Evolutionary conservation across 2,888 invertebrate species (phyloP), one percentile per base, ranked within the genome.

Genomic region (Mythimna pallens): DNA sequence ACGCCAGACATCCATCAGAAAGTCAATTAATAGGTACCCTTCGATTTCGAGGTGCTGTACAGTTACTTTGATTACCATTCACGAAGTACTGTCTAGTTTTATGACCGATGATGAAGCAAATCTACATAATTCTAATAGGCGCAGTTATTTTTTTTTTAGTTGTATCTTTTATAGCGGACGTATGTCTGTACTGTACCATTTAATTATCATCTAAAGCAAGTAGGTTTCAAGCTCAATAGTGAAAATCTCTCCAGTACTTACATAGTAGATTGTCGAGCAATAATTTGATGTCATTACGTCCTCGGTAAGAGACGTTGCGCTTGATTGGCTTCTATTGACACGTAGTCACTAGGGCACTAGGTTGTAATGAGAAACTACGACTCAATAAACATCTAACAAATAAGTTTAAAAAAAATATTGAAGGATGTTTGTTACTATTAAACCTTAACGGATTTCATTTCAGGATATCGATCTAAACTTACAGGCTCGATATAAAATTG

Each of bases 281-380:
- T 63, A 65, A 78, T 85, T 86, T 86, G 77, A 82, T 82, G 76
- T 81, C 73, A 80, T 82, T 84, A 82, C 76, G 81, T 83, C 75
- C 76, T 82, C 78, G 59, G 80, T 81, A 83, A 80, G 71, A 73
- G 79, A 73, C 81, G 84, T 82, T 77, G 72, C 76, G 81, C 86
- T 85, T 89, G 83, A 87, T 87, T 88, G 86, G 84, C 81, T 88
- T 87, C 88, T 80, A 88, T 86, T 89, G 89, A 86, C 86, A 89
- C 82, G 81, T 82, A 82, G 83, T 83, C 84, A 88, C 82, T 87
- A 82, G 85, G 85, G 83, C 86, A 84, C 76, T 86, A 52, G 85
- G 78, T 80, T 83, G 79, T 72, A 76, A 77, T 70, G 76, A 69
- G 73, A 82, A 72, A 73, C 80, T 69, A 40, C 74, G 59, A 36